Base-by-base conservation (phyloP, 2,888 invertebrate genomes). In the Caenorhabditis imperialis region DNA sequence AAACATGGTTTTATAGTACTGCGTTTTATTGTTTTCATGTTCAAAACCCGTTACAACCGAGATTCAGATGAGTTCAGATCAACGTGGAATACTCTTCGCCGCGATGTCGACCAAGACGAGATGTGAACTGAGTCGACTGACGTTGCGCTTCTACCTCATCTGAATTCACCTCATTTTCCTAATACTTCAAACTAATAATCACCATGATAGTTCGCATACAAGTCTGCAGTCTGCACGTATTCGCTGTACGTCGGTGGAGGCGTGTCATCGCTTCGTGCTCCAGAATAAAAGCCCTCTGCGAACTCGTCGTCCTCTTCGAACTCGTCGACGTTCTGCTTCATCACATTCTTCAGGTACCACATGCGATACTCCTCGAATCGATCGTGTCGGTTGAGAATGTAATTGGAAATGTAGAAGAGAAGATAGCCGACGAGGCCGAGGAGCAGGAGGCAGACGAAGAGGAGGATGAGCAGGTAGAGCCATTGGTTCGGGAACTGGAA, bases 231-330 rank as follows among this genome's bases (percentile, higher is more conserved):
- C 40, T 76, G 65, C 14, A 76, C 76, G 58, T 76, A 78, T 58
- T 77, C 75, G 45, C 69, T 67, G 38, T 79, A 77, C 12, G 77
- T 77, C 3, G 79, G 79, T 14, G 79, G 79, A 14, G 79, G 79
- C 5, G 79, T 79, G 38, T 79, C 78, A 38, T 71, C 71, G 18
- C 65, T 60, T 10, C 16, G 27, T 1, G 38, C 38, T 54, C 58
- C 35, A 18, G 62, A 69, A 55, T 71, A 69, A 27, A 61, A 67
- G 48, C 61, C 57, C 18, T 72, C 50, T 0, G 55, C 67, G 35
- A 67, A 67, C 51, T 67, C 67, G 30, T 67, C 62, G 38, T 67
- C 67, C 30, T 67, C 63, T n/a, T 72, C 55, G 23, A 45, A 58
- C 22, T 63, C 63, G n/a, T 63, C 63, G n/a, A 61, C 42, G 23